Evolutionary conservation across 2,113 vertebrate species (phyloP).

Genomic region (Origma solitaria): DNA sequence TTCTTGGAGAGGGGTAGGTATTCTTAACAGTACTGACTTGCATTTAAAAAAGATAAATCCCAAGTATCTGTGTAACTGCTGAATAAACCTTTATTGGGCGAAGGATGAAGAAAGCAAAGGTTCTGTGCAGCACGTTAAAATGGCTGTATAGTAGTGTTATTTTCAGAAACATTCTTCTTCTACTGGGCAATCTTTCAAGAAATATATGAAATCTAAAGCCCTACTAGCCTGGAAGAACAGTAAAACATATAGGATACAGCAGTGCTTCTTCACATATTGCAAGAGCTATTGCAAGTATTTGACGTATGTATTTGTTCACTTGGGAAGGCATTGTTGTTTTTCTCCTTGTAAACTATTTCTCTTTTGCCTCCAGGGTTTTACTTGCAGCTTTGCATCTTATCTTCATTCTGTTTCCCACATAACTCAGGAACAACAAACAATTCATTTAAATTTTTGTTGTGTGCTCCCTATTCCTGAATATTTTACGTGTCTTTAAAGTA

Average conservation of each 20-base stretch:
- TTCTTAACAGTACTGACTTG: neutral
- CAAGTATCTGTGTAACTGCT: neutral
- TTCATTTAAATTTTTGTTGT: neutral
- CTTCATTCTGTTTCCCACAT: neutral
- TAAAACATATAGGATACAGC: neutral
- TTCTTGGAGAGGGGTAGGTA: neutral
- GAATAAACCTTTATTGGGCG: neutral
- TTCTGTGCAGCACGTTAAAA: neutral
- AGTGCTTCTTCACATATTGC: neutral
- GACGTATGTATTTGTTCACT: neutral
- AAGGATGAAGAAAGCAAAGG: neutral
- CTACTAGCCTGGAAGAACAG: neutral
- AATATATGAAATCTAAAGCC: neutral
- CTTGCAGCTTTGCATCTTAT: neutral
- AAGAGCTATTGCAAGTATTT: neutral
- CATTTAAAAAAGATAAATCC: neutral
- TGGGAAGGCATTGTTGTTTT: neutral
- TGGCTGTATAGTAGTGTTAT: neutral
- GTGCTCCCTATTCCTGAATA: neutral
- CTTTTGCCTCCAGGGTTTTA: neutral
- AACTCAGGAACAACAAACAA: neutral
- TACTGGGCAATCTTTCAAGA: neutral
- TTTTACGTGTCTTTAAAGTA: neutral
- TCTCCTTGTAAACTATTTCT: neutral
- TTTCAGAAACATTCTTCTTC: neutral